phyloP scores from a whole-genome alignment of 2,888 invertebrate species.

The Amaurobius ferox region DNA sequence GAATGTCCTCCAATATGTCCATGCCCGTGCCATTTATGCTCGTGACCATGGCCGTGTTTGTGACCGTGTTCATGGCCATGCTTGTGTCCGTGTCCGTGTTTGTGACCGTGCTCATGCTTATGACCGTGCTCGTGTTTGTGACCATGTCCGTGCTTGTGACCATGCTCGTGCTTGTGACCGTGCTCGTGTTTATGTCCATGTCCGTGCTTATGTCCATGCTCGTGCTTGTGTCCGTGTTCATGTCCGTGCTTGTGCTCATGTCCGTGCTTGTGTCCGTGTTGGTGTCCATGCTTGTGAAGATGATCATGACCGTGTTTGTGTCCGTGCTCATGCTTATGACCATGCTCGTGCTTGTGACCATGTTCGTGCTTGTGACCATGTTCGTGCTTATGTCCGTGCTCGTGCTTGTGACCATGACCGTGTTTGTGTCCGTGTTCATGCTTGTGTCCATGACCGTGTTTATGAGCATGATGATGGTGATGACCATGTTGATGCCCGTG shows the following conservation, averaged over 20 bases:
- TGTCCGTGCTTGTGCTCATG: slow-evolving; percentile 51
- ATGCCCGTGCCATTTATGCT: slow-evolving; percentile 32
- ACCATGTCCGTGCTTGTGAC: slow-evolving; percentile 48
- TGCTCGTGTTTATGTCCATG: slow-evolving; percentile 58
- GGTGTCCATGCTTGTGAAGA: slow-evolving; percentile 35
- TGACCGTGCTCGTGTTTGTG: slow-evolving; percentile 59
- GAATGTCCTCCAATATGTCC: slow-evolving; percentile 41
- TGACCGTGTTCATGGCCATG: slow-evolving; percentile 58
- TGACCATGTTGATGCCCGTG: slow-evolving; percentile 60
- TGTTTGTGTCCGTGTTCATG: slow-evolving; percentile 48
- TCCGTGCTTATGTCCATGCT: slow-evolving; percentile 46
- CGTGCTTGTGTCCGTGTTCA: slow-evolving; percentile 45
- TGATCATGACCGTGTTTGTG: slow-evolving; percentile 48
- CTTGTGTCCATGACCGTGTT: slow-evolving; percentile 52
- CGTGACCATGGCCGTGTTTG: slow-evolving; percentile 49
- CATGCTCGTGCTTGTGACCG: slow-evolving; percentile 48
- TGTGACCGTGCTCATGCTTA: slow-evolving; percentile 47
- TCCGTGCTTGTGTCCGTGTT: slow-evolving; percentile 43
- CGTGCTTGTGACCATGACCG: slow-evolving; percentile 42
- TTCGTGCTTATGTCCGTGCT: slow-evolving; percentile 48
- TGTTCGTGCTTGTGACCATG: slow-evolving; percentile 58
- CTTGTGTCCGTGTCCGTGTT: slow-evolving; percentile 44
- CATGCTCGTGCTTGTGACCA: slow-evolving; percentile 48
- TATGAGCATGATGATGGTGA: slow-evolving; percentile 43
- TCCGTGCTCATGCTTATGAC: slow-evolving; percentile 43